A percentile compares a stretch with the other conserved stretches of the same genome.
phyloP scores from a whole-genome alignment of 2,888 invertebrate species.

The Drosophila nr. fundita region DNA sequence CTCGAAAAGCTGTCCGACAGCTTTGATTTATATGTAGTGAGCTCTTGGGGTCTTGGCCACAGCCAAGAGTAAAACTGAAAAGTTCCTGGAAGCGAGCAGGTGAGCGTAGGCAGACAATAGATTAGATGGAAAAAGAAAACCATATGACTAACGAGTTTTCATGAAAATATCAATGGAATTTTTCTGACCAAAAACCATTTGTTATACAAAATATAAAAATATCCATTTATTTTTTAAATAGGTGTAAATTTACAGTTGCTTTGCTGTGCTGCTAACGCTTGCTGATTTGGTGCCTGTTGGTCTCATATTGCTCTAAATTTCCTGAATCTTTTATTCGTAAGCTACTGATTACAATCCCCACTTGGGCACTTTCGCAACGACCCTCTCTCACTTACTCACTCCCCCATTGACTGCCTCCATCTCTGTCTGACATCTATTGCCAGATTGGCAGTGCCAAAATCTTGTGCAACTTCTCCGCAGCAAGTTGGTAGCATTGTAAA shows the following conservation, averaged over 20 bases:
- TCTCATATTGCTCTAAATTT: background rate
- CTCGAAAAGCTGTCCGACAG: conserved; percentile 57
- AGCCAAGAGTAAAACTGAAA: conserved; percentile 2
- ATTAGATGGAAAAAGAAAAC: conserved; percentile 28
- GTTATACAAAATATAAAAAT: conserved; percentile 7
- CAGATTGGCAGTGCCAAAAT: conserved; percentile 65
- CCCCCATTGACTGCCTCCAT: conserved; percentile 11
- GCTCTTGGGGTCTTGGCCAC: conserved; percentile 42
- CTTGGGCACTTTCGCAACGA: conserved; percentile 27
- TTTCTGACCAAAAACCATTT: conserved; percentile 23
- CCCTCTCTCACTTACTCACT: conserved; percentile 18
- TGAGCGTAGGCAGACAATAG: conserved; percentile 38
- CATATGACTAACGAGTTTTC: conserved; percentile 27
- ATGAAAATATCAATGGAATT: conserved; percentile 12
- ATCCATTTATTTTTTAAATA: background rate
- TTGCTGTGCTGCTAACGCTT: background rate
- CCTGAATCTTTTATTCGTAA: background rate
- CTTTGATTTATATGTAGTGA: conserved; percentile 64
- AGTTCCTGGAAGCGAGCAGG: conserved; percentile 32
- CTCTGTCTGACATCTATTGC: conserved; percentile 42
- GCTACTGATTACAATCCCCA: conserved; percentile 18
- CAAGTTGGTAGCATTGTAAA: conserved; percentile 72
- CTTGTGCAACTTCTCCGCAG: conserved; percentile 50
- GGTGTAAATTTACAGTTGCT: background rate
- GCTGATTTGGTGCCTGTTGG: background rate